Percentiles rank a stretch among this genome's conserved stretches.
Evolutionary conservation across 2,113 vertebrate genomes (phyloP).

Genomic region (Malurus melanocephalus): DNA sequence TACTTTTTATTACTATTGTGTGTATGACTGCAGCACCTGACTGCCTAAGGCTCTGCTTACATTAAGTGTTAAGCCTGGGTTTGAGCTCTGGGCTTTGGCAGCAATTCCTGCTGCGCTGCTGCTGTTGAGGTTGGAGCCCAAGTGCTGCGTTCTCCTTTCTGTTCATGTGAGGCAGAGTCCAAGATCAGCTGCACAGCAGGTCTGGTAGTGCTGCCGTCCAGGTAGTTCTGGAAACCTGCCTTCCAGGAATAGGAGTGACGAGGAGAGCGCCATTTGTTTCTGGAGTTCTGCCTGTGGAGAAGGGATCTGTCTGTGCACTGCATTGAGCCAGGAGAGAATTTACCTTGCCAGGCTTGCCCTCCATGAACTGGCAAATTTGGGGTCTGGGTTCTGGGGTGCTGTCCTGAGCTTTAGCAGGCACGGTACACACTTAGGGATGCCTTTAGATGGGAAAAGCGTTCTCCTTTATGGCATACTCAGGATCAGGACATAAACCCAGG

Average conservation of each 20-base stretch:
- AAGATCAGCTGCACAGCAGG: conserved; percentile 17
- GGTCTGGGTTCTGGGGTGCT: not conserved
- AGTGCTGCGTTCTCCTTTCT: not conserved
- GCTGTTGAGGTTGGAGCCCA: conserved; percentile 12
- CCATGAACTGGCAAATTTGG: not conserved
- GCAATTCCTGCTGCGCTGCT: conserved; percentile 1
- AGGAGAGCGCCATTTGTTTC: not conserved
- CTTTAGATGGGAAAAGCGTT: not conserved
- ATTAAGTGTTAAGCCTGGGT: conserved; percentile 58
- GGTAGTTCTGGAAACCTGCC: conserved; percentile 40
- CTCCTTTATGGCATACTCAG: not conserved
- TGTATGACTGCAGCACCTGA: conserved; percentile 57
- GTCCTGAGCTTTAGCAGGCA: not conserved
- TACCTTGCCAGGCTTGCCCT: not conserved
- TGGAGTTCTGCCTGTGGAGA: not conserved
- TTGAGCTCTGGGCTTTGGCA: conserved; percentile 65
- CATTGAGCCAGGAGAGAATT: not conserved
- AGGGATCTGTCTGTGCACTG: not conserved
- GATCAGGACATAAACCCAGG: not conserved
- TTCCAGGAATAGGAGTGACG: not conserved
- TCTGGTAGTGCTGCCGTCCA: conserved; percentile 15
- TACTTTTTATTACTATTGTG: conserved; percentile 52
- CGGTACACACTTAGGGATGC: not conserved
- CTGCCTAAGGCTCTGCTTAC: conserved; percentile 61
- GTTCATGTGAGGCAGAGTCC: conserved; percentile 7